phyloP scores from a whole-genome alignment of 2,888 invertebrate genomes.

The Cryptops parisi region DNA sequence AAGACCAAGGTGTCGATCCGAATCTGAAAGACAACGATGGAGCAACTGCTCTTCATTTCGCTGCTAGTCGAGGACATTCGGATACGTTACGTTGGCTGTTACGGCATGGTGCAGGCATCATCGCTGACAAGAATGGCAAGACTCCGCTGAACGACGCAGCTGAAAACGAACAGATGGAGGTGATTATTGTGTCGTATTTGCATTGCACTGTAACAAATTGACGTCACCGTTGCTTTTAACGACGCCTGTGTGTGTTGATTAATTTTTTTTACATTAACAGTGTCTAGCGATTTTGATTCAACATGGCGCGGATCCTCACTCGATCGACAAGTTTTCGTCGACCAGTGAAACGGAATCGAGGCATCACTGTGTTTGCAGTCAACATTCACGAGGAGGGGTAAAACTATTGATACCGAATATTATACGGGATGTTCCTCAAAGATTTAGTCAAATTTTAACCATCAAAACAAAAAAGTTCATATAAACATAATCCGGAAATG shows the following conservation, averaged over 20 bases:
- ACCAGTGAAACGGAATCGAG: slow-evolving; percentile 12
- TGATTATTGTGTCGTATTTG: no score
- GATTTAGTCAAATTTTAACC: no score
- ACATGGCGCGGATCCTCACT: slow-evolving; percentile 54
- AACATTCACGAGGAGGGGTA: not conserved
- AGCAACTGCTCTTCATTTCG: slow-evolving; percentile 76
- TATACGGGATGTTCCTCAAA: no score
- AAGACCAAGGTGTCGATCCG: slow-evolving; percentile 68
- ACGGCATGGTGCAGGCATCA: slow-evolving; percentile 62
- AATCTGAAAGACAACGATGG: slow-evolving; percentile 77
- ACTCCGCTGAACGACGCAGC: slow-evolving; percentile 84
- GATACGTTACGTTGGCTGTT: slow-evolving; percentile 62
- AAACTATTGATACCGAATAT: not conserved
- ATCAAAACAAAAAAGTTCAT: no score
- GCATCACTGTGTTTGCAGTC: slow-evolving; percentile 11
- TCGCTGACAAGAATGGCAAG: slow-evolving; percentile 72
- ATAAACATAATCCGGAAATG: no score
- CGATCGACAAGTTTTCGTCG: slow-evolving; percentile 13
- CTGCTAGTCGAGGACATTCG: slow-evolving; percentile 63
- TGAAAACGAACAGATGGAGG: slow-evolving; percentile 78
- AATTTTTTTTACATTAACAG: no score
- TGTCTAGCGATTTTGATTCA: slow-evolving; percentile 67
- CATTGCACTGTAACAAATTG: no score
- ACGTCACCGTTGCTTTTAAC: no score
- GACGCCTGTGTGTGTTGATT: no score